Evolutionary conservation across 2,888 invertebrate genomes (phyloP), one percentile per base, ranked within the genome.

Genomic region (Syrphus vitripennis): DNA sequence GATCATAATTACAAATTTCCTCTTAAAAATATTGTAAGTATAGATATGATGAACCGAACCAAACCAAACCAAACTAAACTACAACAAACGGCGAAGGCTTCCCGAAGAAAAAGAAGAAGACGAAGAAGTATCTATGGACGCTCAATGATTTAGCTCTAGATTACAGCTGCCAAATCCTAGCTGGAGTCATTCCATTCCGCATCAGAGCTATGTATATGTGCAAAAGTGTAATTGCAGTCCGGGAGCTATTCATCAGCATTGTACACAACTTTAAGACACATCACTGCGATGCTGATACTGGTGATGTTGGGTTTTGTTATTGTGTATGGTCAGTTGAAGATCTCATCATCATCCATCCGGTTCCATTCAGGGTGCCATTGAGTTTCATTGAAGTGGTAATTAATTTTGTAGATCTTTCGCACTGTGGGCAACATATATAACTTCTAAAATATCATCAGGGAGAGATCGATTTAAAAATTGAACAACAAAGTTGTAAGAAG

Each of bases 1-100:
- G 87, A 87, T 87, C 87, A 87, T 87, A 87, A 87, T 87, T 87
- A 83, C 83, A 87, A 83, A 74, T 69, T 82, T 86, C 77, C 81
- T 81, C 55, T 81, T 77, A 77, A 86, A 74, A 82, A 78, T 71
- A 71, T 76, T 67, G 19, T 12, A 48, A 12, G 3, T 14, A 75
- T 70, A 65, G 70, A 75, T 70, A 79, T 76, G 84, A 69, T 55
- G 76, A 79, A 50, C 67, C 74, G 5, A 55, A 61, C 21, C 29
- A 50, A 50, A 31, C 9, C 50, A 70, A 31, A 42, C 61, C 12
- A 48, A 70, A 45, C 26, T 26, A 9, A 34, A 50, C 21, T 34
- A 34, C 9, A 10, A 0, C 34, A 7, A 10, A 34, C n/a, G 12
- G 37, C 24, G 19, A 61, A 50, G 37, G 74, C 16, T 50, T n/a